Base-by-base conservation (phyloP, 2,113 vertebrate genomes). In the Pelecanus crispus region DNA sequence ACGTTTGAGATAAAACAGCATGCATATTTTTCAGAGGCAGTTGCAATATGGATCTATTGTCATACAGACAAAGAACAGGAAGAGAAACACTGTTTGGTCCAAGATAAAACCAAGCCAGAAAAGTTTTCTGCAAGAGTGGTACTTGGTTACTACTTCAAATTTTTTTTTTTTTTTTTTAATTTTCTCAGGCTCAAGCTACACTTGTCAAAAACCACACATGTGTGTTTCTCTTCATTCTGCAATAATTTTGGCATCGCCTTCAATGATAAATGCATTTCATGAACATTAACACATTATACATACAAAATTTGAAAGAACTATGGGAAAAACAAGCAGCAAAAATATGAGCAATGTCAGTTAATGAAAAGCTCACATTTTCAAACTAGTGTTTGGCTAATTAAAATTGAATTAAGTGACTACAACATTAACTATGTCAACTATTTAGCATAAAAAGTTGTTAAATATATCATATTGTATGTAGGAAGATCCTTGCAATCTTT, bases 371-470 rank as follows among this genome's bases (percentile, higher is more conserved):
- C 95, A 92, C 96, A 96, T 97, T 97, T 97, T 97, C 95, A 95
- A 95, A 98, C 96, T 97, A 98, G 96, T 98, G 97, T 97, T 97
- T 97, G 90, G 96, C 96, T 97, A 98, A 98, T 98, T 98, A 98
- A 97, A 98, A 96, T 86, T 93, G 97, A 98, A 98, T 98, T 98
- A 98, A 98, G 95, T 90, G 97, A 97, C 97, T 98, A 97, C 95
- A 96, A 93, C 89, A 94, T 97, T 97, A 97, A 97, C 97, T 97
- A 95, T 96, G 97, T 97, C 97, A 98, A 97, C 97, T 97, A 92
- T 96, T 98, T 96, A 97, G 97, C 97, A 96, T 97, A 95, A 97
- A 96, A 97, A 98, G 95, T 98, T 98, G 97, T 97, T 98, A 97
- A 97, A 98, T 98, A 98, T 94, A 98, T 98, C 98, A 98, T 86